Conservation (phyloP, 1,140 invertebrate species). For the Drosophila kepulauana region DNA sequence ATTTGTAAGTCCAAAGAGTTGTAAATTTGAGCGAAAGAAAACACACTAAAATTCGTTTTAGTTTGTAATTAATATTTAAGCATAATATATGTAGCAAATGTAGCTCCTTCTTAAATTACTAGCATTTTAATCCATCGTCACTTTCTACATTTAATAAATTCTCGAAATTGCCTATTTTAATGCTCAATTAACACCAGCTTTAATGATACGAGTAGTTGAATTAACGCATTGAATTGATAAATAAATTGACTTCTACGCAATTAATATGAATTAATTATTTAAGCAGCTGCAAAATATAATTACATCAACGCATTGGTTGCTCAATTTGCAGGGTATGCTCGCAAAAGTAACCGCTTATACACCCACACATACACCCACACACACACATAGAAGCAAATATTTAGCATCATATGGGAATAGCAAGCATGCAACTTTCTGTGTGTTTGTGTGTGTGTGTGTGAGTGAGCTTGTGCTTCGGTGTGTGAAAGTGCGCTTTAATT, state of each 20-base stretch:
- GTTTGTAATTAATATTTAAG: no score
- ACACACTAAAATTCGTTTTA: no score
- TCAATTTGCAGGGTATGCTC: constrained; percentile 10
- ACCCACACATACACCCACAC: background rate
- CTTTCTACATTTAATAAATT: no score
- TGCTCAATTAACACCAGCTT: background rate
- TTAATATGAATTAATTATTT: background rate
- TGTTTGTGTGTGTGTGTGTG: background rate
- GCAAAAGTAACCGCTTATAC: background rate
- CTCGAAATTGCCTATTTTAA: background rate
- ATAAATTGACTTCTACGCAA: background rate
- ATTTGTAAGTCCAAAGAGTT: background rate
- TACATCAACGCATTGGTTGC: background rate
- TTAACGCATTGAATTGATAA: constrained; percentile 2
- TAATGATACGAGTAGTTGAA: background rate
- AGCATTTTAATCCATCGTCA: no score
- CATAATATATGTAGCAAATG: no score
- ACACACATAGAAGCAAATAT: background rate
- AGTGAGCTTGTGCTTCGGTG: constrained; percentile 28
- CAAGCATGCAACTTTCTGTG: background rate
- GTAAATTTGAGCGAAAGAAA: background rate
- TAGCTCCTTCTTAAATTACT: no score
- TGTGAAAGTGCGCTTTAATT: constrained; percentile 71
- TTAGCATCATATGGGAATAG: constrained; percentile 10
- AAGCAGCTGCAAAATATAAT: background rate